Conservation (phyloP, 2,797 vertebrate genomes). For the Lepidocolaptes lacrymiger region DNA sequence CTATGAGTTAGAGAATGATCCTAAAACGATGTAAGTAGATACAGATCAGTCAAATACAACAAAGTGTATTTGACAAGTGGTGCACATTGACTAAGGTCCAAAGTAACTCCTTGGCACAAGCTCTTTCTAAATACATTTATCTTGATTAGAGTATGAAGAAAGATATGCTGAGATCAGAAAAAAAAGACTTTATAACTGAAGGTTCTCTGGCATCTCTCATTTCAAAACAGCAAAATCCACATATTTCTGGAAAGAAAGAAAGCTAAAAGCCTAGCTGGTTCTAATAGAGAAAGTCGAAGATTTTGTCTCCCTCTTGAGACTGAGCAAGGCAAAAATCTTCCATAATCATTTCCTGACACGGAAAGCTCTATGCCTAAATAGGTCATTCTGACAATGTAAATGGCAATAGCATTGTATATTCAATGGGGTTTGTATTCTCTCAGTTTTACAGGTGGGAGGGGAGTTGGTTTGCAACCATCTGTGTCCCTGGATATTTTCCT, state of each 20-base stretch:
- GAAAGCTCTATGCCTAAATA: neutral
- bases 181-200: neutral
- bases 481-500: neutral
- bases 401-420: neutral
- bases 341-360: neutral
- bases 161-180: neutral
- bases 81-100: neutral
- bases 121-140: neutral
- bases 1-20: neutral
- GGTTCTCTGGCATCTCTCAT: neutral
- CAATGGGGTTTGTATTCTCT: neutral
- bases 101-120: neutral
- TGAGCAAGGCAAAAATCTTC: neutral
- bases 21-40: neutral
- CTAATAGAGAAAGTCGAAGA: neutral
- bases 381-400: neutral
- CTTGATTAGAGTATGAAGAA: neutral
- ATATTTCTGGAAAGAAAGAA: neutral
- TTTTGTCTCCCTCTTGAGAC: neutral
- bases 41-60: neutral
- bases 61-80: too few relatives aligned
- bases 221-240: neutral
- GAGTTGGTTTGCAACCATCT: neutral
- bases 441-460: accelerated
- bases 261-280: neutral